Conservation (phyloP, 2,113 vertebrate genomes). For the Forbesichthys agassizii region DNA sequence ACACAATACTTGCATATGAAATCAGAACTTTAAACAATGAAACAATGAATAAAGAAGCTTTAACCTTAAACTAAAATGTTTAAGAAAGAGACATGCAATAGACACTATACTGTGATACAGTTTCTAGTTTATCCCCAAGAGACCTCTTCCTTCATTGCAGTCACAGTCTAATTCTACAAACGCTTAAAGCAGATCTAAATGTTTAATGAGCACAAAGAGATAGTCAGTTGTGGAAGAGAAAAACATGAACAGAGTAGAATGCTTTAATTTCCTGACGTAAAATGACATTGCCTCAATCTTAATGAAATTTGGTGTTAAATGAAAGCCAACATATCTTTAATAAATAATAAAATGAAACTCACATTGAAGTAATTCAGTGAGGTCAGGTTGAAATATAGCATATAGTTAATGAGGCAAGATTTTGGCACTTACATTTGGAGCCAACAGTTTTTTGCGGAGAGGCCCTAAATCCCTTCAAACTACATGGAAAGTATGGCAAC, state of each 20-base stretch:
- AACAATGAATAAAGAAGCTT: no score
- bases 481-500: not conserved
- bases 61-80: no score
- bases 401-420: not conserved
- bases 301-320: not conserved
- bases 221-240: slow-evolving; percentile 1
- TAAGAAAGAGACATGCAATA: no score
- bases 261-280: not conserved
- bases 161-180: slow-evolving; percentile 45
- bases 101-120: no score
- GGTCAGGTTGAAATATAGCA: not conserved
- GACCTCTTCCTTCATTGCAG: slow-evolving; percentile 8
- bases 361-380: not conserved
- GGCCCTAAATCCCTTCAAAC: not conserved
- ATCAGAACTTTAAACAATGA: no score
- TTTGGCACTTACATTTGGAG: not conserved
- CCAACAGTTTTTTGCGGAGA: not conserved
- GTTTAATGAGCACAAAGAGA: slow-evolving; percentile 64
- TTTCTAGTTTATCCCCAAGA: slow-evolving; percentile 4
- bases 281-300: not conserved
- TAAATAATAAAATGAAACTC: not conserved
- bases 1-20: no score
- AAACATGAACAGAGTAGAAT: slow-evolving; percentile 8
- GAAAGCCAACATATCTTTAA: no score
- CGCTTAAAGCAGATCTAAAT: slow-evolving; percentile 57